A percentile compares a stretch with the other conserved stretches of the same genome.
Evolutionary conservation across 2,888 invertebrate genomes (phyloP).

Genomic region (Erannis defoliaria): DNA sequence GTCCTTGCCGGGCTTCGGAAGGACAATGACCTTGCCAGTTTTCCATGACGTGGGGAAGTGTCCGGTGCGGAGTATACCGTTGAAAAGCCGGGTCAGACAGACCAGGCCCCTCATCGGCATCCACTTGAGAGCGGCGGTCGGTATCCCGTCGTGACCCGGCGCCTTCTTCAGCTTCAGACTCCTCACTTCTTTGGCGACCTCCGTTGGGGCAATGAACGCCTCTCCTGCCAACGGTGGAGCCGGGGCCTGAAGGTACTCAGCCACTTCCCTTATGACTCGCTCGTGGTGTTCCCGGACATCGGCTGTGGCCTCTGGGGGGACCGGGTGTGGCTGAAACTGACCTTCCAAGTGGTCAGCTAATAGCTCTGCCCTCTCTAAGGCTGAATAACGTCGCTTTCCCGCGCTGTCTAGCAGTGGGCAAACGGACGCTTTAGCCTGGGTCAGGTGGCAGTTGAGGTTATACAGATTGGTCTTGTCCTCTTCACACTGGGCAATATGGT

Average conservation of each 20-base stretch:
- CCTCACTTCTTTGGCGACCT: too few relatives aligned
- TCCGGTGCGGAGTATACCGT: too few relatives aligned
- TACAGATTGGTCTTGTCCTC: constrained; percentile 2
- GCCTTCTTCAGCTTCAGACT: too few relatives aligned
- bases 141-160: too few relatives aligned
- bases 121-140: too few relatives aligned
- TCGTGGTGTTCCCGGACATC: neutral
- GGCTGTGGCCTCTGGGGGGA: neutral
- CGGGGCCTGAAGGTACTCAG: neutral
- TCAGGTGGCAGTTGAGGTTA: neutral
- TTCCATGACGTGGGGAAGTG: constrained; percentile 40
- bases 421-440: neutral
- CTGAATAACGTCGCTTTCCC: neutral
- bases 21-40: too few relatives aligned
- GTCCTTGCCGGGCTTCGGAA: too few relatives aligned
- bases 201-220: too few relatives aligned
- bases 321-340: neutral
- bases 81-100: too few relatives aligned
- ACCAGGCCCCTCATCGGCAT: too few relatives aligned
- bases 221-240: too few relatives aligned
- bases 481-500: neutral
- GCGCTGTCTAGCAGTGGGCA: neutral
- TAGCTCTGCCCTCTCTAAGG: neutral
- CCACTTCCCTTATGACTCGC: neutral
- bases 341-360: neutral